Percentiles rank a stretch among this genome's conserved stretches.
Evolutionary conservation across 2,888 invertebrate genomes (phyloP).

Genomic region (Aproaerema taeniolella): DNA sequence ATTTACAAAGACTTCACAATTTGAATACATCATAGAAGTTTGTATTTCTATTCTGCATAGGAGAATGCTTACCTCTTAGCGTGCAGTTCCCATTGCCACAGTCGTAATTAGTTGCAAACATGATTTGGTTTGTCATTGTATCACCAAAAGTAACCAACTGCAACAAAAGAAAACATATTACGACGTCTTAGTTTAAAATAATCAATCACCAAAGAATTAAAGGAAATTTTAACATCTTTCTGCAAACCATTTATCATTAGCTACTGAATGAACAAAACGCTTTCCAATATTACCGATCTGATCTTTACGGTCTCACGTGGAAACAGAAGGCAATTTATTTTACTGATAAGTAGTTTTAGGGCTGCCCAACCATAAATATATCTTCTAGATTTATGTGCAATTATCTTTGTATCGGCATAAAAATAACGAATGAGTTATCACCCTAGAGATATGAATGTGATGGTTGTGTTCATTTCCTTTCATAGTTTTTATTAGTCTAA

Average conservation of each 20-base stretch:
- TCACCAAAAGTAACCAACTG: conserved; percentile 68
- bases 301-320: too few species aligned
- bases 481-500: too few species aligned
- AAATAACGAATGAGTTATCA: conserved; percentile 34
- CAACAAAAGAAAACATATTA: conserved; percentile 28
- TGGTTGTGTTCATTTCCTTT: too few species aligned
- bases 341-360: conserved; percentile 10
- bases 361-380: conserved; percentile 32
- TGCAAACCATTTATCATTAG: too few species aligned
- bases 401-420: conserved; percentile 38
- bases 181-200: too few species aligned
- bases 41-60: too few species aligned
- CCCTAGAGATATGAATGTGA: too few species aligned
- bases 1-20: too few species aligned
- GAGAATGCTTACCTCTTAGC: conserved; percentile 46
- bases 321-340: conserved; percentile 16
- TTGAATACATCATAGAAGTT: too few species aligned
- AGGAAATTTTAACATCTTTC: not conserved
- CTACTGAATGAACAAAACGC: too few species aligned
- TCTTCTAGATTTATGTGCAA: conserved; percentile 39
- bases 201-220: not conserved
- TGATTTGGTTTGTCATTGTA: conserved; percentile 50
- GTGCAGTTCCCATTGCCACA: conserved; percentile 63
- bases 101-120: conserved; percentile 60
- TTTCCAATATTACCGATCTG: too few species aligned